A percentile compares a stretch with the other conserved stretches of the same genome.
phyloP scores from a whole-genome alignment of 2,888 invertebrate species.

The Aproaerema taeniolella region DNA sequence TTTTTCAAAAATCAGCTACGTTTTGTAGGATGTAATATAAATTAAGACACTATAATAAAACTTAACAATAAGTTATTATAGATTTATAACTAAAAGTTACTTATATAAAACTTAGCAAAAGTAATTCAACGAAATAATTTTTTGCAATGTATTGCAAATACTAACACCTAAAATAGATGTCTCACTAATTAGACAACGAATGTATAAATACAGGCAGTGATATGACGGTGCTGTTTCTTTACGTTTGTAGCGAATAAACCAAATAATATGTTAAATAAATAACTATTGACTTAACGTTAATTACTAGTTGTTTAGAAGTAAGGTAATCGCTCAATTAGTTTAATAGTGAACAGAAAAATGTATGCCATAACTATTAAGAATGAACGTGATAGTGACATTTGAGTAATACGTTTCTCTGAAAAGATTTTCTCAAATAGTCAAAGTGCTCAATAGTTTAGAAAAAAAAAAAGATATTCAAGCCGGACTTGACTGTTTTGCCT shows the following conservation, averaged over 20 bases:
- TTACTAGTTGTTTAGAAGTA: constrained; percentile 38
- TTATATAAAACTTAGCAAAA: no score
- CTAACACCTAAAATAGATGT: no score
- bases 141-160: no score
- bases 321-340: constrained; percentile 48
- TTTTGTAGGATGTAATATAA: constrained; percentile 7
- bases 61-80: no score
- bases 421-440: constrained; percentile 10
- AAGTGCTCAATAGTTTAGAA: constrained; percentile 14
- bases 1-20: no score
- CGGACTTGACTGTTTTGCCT: constrained; percentile 12
- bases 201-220: constrained; percentile 46
- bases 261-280: constrained; percentile 58
- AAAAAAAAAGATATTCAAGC: constrained; percentile 11
- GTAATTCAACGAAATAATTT: no score
- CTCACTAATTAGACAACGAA: constrained; percentile 41
- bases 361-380: constrained; percentile 47
- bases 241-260: constrained; percentile 60
- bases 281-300: constrained; percentile 33
- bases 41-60: no score
- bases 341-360: constrained; percentile 20
- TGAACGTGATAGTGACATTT: constrained; percentile 18
- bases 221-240: constrained; percentile 62
- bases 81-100: no score
- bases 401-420: no score